Evolutionary conservation across 2,888 invertebrate genomes (phyloP).

Genomic region (Apodemia mormo): DNA sequence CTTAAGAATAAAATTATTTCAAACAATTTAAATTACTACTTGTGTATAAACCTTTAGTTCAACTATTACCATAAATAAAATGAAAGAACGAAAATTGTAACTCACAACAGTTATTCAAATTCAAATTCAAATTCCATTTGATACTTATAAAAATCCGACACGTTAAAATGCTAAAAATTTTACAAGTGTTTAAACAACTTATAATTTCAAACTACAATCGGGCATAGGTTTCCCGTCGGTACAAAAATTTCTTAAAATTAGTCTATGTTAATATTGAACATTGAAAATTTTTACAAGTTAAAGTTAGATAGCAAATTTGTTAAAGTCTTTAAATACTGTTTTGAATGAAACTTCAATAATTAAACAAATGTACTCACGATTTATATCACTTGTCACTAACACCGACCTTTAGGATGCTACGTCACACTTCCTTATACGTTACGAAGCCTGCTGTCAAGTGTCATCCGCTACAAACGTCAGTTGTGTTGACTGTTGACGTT

Average conservation of each 20-base stretch:
- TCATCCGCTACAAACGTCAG: too few relatives aligned
- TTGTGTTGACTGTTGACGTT: too few relatives aligned
- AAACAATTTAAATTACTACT: not conserved
- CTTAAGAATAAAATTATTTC: not conserved
- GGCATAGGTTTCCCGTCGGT: slow-evolving; percentile 10
- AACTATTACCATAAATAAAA: not conserved
- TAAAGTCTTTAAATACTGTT: not conserved
- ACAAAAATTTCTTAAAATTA: slow-evolving; percentile 7
- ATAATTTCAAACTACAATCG: not conserved
- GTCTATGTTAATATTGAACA: slow-evolving; percentile 8
- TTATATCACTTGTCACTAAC: not conserved
- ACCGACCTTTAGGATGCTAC: not conserved
- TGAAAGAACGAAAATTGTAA: not conserved
- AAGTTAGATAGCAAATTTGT: not conserved
- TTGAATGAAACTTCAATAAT: too few relatives aligned
- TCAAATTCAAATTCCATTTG: too few relatives aligned
- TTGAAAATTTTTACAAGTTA: slow-evolving; percentile 6
- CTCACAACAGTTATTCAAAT: not conserved
- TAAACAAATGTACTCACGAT: not conserved
- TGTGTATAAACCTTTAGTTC: not conserved
- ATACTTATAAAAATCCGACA: not conserved
- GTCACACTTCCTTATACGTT: not conserved
- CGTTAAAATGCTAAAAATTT: not conserved
- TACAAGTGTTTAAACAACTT: not conserved
- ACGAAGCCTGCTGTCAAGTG: too few relatives aligned